These are phyloP conservation scores for Amblyjoppa proteus DNA, from an alignment of 2,888 invertebrate species.

Conservation along the genomic window DNA sequence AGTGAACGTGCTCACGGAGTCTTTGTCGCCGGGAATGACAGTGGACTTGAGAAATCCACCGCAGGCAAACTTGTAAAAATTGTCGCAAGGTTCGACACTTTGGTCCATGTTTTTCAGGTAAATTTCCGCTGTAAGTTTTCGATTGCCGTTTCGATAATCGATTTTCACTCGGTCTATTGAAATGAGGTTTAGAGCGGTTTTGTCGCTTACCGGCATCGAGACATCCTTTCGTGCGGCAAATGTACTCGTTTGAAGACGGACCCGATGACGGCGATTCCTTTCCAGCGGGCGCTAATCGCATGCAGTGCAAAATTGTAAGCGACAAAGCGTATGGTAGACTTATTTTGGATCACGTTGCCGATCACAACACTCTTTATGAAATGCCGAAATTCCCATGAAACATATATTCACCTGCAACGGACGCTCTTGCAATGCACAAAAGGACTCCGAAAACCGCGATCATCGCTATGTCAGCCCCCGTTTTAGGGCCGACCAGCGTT, in stretches of 20 bases:
- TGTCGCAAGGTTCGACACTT: slow-evolving; percentile 91
- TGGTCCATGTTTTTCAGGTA: slow-evolving; percentile 89
- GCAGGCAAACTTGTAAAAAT: slow-evolving; percentile 93
- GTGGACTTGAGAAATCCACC: slow-evolving; percentile 91
- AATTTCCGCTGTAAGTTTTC: no score
- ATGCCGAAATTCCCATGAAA: not conserved
- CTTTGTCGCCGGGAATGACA: slow-evolving; percentile 93
- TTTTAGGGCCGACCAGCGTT: not conserved
- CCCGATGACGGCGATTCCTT: not conserved
- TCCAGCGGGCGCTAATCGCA: not conserved
- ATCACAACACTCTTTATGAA: not conserved
- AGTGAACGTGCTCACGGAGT: slow-evolving; percentile 91
- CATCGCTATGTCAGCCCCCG: not conserved
- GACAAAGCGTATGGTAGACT: not conserved
- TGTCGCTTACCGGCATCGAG: not conserved
- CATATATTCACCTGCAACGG: not conserved
- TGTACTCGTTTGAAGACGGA: not conserved
- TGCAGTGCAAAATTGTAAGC: not conserved
- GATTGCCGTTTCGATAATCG: no score
- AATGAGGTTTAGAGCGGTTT: not conserved
- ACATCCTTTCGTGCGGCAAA: not conserved
- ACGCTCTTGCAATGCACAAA: not conserved
- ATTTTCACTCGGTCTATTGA: no score
- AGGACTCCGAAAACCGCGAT: not conserved
- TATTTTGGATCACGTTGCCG: not conserved